Base-by-base conservation (phyloP, 2,797 vertebrate genomes). In the Megaceryle alcyon region DNA sequence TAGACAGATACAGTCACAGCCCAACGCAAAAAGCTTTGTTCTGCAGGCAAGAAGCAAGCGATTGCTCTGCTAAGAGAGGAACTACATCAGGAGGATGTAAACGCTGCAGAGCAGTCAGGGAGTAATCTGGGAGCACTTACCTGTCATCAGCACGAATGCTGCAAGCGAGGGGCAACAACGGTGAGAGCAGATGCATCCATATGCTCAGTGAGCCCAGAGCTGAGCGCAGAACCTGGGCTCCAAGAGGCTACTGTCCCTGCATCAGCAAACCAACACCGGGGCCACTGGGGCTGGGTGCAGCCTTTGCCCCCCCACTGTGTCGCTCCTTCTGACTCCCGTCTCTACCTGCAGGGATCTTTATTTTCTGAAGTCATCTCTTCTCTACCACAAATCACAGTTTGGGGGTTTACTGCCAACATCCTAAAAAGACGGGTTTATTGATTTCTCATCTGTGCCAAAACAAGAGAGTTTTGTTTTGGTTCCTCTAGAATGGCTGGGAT, bases 61-160 rank as follows among this genome's bases (percentile, higher is more conserved):
- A 48, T 6, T 31, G 39, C 7, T 29, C 39, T 53, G 46, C n/a
- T n/a, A 26, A n/a, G 54, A 44, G 37, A 37, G 37, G 44, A 76
- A 39, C 46, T 49, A 35, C 25, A 61, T 3, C 23, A 77, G 60
- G 15, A 82, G 60, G 28, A 56, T 22, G 5, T 3, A 17, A 82
- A n/a, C 0, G 3, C 15, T 0, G 5, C 5, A 11, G 49, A 37
- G 46, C 7, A 61, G 44, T 4, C 2, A 2, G 51, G 39, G 54
- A 76, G 21, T 9, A 37, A 70, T 5, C 10, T 5, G 5, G 43
- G 46, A 82, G 64, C 53, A 33, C 82, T 64, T 14, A 41, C 72
- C 54, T 0, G 0, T 44, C 82, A 49, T 6, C 72, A 57, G 0
- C 1, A 7, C 3, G 28, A 37, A 15, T 7, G 33, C 66, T 69